Base-by-base conservation (phyloP, 2,113 vertebrate species). In the Cinclus cinclus region DNA sequence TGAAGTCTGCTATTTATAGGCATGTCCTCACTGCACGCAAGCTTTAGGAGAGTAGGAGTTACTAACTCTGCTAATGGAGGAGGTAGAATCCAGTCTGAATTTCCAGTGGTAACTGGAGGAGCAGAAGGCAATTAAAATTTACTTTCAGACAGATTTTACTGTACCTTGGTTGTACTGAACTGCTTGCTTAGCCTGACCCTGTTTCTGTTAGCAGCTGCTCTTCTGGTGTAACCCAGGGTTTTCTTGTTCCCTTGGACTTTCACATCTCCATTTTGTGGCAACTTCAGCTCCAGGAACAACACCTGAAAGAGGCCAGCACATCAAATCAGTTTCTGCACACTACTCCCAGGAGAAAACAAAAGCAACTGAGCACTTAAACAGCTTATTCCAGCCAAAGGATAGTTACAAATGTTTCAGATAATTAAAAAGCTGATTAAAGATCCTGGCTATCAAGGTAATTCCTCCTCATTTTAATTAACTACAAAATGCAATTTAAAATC, bases 161-260 rank as follows among this genome's bases (percentile, higher is more conserved):
- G 90, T 95, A 99, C 99, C 98, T 99, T 99, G 19, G 98, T 99
- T 58, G 99, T 99, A 97, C 98, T 99, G 97, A 99, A 98, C 91
- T 98, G 98, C 90, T 98, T 99, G 89, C 98, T 98, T 62, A 99
- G 89, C 75, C 96, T 98, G 52, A 80, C 49, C 22, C 97, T 96
- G 16, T 84, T 92, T 87, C 96, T 98, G 68, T 95, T 97, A 55
- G 96, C 95, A 14, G 92, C 96, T 91, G 96, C 15, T 94, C 99
- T 98, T 94, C 99, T 98, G 60, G 98, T 98, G 75, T 98, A 99
- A 74, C 99, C 99, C 87, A 99, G 96, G 42, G 99, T 99, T 97
- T 98, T 99, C 98, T 99, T 99, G 95, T 80, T 97, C 79, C 97
- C 98, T 80, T 97, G 96, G 39, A 94, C 97, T 77, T 95, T 98